Evolutionary conservation across 2,888 invertebrate species (phyloP).

Genomic region (Phania funesta): DNA sequence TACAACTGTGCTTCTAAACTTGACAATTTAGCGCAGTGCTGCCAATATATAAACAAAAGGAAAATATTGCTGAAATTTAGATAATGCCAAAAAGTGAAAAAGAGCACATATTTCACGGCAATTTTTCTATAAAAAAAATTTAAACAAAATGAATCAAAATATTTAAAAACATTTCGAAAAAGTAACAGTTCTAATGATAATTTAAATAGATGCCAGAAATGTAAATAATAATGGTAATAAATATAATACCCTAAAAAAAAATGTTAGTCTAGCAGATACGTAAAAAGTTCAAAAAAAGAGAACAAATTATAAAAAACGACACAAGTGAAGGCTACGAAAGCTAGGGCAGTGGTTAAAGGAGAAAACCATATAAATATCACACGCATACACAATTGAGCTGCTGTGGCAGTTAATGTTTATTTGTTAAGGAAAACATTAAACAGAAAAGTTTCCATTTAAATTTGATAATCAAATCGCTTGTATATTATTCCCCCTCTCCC

Average conservation of each 20-base stretch:
- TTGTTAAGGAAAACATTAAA: not conserved
- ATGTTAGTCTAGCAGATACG: constrained; percentile 60
- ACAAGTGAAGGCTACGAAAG: constrained; percentile 64
- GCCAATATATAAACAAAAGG: constrained; percentile 64
- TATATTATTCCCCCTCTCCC: constrained; percentile 5
- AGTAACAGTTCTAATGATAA: not conserved
- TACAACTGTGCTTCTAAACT: constrained; percentile 17
- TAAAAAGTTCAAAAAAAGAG: constrained; percentile 55
- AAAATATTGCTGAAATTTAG: constrained; percentile 64
- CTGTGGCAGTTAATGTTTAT: constrained; percentile 26
- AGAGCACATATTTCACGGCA: constrained; percentile 60
- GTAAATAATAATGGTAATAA: constrained; percentile 5
- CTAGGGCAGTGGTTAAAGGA: constrained; percentile 64
- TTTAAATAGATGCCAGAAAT: not conserved
- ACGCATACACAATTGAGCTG: constrained; percentile 23
- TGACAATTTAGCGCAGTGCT: constrained; percentile 58
- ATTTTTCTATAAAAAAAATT: constrained; percentile 39
- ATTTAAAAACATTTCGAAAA: not conserved
- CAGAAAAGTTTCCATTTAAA: not conserved
- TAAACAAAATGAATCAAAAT: constrained; percentile 38
- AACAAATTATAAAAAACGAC: constrained; percentile 55
- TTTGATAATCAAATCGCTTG: not conserved
- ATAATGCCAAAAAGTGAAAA: constrained; percentile 66
- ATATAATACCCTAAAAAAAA: constrained; percentile 19
- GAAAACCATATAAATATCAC: constrained; percentile 51